A percentile compares a stretch with the other conserved stretches of the same genome.
Evolutionary conservation across 1,140 invertebrate genomes (phyloP).

Genomic region (Achroia grisella): DNA sequence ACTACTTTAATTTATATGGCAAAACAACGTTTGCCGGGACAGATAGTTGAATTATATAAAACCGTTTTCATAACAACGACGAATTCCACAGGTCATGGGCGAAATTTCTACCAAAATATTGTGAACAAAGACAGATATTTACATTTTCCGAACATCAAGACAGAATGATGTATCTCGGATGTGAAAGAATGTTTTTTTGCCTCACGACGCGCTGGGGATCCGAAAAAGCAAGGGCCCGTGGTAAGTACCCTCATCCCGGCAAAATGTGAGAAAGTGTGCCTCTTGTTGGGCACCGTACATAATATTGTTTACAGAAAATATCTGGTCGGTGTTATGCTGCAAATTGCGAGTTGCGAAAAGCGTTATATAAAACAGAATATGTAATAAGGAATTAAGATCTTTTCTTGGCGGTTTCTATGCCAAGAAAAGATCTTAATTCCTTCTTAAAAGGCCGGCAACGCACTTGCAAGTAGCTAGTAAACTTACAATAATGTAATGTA

Average conservation of each 20-base stretch:
- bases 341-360: neutral
- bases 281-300: neutral
- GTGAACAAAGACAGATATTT: neutral
- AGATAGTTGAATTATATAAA: no score
- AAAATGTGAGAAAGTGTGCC: neutral
- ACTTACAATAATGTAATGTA: no score
- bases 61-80: no score
- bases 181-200: neutral
- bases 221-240: neutral
- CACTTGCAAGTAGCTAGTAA: no score
- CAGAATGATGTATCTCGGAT: neutral
- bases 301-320: constrained; percentile 2
- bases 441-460: no score
- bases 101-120: neutral
- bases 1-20: no score
- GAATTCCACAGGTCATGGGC: no score
- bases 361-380: no score
- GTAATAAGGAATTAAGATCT: no score
- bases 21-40: no score
- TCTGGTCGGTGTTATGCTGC: neutral
- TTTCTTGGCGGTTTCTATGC: no score
- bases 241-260: neutral
- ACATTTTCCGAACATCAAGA: neutral
- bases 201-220: neutral
- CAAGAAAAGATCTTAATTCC: no score